Base-by-base conservation (phyloP, 1,140 invertebrate genomes). In the Halyomorpha halys region DNA sequence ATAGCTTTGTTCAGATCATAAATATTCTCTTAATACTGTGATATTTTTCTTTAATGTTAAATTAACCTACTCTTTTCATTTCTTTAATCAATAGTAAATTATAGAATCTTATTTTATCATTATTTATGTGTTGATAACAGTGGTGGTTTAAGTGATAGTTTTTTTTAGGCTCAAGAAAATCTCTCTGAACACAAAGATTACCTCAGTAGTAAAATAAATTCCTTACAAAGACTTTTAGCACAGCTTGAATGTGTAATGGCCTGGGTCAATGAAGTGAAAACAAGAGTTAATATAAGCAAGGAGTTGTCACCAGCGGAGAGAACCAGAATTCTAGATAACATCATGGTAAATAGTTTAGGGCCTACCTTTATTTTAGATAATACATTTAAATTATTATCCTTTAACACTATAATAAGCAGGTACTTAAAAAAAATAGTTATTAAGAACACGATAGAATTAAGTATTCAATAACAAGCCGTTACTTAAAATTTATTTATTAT, bases 201-300 rank as follows among this genome's bases (percentile, higher is more conserved):
- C 66, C 76, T 85, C 3, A 77, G 78, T 69, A 75, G 76, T 61
- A 83, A 83, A 73, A 74, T 85, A 67, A 71, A 75, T 6, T 81
- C 82, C 51, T 73, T 85, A 68, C 78, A 77, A 72, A 81, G 82
- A 71, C 80, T 81, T 69, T 74, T 77, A 8, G 74, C 78, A 51
- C 80, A 79, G 65, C 74, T 85, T 68, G 80, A 84, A 70, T 71
- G 72, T 13, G 76, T 81, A 25, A 79, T 80, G 65, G 72, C 72
- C 3, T 83, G 82, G 81, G 76, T 81, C 3, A 76, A 77, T 74
- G 76, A 80, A 69, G 76, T 76, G 23, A 76, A 76, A 69, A 78
- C 74, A 44, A 76, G 75, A 67, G 71, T 80, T 45, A 78, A 75
- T 63, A 76, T 76, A 61, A 76, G 76, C 56, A 75, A 75, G 45